phyloP scores from a whole-genome alignment of 1,140 invertebrate genomes.

The Cydia fagiglandana region DNA sequence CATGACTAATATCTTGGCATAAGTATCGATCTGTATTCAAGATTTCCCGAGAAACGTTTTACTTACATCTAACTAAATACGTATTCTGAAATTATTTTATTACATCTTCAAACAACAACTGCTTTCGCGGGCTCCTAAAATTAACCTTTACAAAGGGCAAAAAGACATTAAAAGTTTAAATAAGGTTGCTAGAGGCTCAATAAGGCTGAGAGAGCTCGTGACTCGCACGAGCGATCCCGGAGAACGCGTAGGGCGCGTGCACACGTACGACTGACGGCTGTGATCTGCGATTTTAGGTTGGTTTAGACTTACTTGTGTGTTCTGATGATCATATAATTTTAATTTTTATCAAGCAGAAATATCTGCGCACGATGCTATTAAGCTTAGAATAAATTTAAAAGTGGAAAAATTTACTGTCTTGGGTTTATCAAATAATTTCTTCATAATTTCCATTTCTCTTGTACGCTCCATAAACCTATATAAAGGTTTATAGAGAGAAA shows the following conservation, averaged over 20 bases:
- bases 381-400: no score
- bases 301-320: background rate
- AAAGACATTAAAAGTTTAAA: slow-evolving; percentile 35
- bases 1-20: no score
- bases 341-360: no score
- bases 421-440: no score
- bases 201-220: slow-evolving; percentile 54
- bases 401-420: no score
- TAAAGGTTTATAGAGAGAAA: no score
- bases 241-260: slow-evolving; percentile 44
- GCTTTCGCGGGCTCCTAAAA: slow-evolving; percentile 34
- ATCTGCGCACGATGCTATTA: no score
- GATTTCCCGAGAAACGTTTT: background rate
- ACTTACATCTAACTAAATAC: background rate
- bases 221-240: slow-evolving; percentile 50
- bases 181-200: slow-evolving; percentile 33
- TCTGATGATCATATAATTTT: no score
- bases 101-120: slow-evolving; percentile 3
- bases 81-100: background rate
- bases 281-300: background rate
- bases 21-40: no score
- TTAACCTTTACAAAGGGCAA: slow-evolving; percentile 43
- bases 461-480: no score
- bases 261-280: background rate
- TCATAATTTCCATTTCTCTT: no score